Evolutionary conservation across 2,797 vertebrate genomes (phyloP), one percentile per base, ranked within the genome.

Genomic region (Sebastes umbrosus): DNA sequence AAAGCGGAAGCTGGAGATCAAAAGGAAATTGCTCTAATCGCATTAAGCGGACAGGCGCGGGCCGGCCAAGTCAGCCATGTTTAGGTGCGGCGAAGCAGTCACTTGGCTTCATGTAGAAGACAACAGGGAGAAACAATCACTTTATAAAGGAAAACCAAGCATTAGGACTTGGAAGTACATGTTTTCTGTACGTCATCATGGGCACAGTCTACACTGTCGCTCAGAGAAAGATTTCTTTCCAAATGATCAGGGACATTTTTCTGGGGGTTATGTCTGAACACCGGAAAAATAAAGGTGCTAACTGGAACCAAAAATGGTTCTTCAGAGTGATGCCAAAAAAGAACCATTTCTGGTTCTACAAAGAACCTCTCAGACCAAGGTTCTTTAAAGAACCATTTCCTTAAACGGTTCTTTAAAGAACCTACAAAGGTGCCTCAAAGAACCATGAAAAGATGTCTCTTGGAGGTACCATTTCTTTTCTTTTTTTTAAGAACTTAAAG

Each of bases 1-100:
- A 85, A 89, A 90, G 86, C 68, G 74, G 86, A 89, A 92, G 73
- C 71, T 5, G 6, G n/a, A 86, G 86, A 94, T 94, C 90, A 94
- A 93, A 94, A 88, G 75, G 75, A 88, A 84, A 78, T 25, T 6
- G 32, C 73, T 88, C 72, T 92, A 91, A 91, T 93, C 84, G 54
- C 59, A 72, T 94, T 79, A 92, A 81, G 69, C 6, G 27, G 69
- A 66, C 36, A 39, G 60, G 55, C 58, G 32, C 58, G 27, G 64
- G 55, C 55, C 68, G 9, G 78, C 68, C 85, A 77, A 84, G 82
- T 87, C 87, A 86, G 79, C 86, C 83, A 25, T 86, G 84, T 77
- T 85, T 13, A 75, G 85, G 81, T 79, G 87, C 77, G 2, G 58
- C 20, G 59, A 84, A 66, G 87, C 85, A 32, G 69, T 80, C 73